These are phyloP conservation scores for Epinephelus awoara DNA, from an alignment of 2,797 vertebrate genomes.

Conservation along the genomic window DNA sequence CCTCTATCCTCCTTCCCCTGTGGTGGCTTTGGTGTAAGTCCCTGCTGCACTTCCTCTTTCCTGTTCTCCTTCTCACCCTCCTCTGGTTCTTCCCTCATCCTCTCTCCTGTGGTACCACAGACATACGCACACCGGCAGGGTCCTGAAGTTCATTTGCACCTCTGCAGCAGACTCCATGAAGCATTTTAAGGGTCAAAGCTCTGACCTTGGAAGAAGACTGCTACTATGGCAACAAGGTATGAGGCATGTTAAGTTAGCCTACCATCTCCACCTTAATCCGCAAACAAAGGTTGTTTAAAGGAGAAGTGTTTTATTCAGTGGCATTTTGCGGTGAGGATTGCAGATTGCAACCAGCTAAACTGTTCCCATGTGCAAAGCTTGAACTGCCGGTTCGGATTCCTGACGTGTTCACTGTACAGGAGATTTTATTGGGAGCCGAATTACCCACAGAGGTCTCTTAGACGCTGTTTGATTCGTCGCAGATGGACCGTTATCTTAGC, in stretches of 20 bases:
- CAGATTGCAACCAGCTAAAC: too few species aligned
- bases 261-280: conserved; percentile 12
- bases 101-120: conserved; percentile 26
- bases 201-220: conserved; percentile 67
- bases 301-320: too few species aligned
- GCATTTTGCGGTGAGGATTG: too few species aligned
- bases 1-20: conserved; percentile 41
- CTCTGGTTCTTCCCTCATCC: conserved; percentile 13
- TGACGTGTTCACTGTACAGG: too few species aligned
- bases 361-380: too few species aligned
- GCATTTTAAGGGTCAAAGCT: conserved; percentile 50
- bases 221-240: conserved; percentile 65
- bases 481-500: too few species aligned
- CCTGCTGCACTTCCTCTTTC: conserved; percentile 26
- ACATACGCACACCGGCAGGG: conserved; percentile 46
- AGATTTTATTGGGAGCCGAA: too few species aligned
- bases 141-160: conserved; percentile 76
- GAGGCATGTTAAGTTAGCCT: conserved; percentile 31
- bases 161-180: conserved; percentile 61
- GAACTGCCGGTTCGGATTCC: too few species aligned
- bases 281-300: conserved; percentile 11
- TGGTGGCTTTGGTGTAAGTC: conserved; percentile 39
- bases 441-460: too few species aligned
- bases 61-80: conserved; percentile 33
- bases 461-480: too few species aligned